phyloP scores from a whole-genome alignment of 1,140 invertebrate species.

The Lepeophtheirus salmonis region DNA sequence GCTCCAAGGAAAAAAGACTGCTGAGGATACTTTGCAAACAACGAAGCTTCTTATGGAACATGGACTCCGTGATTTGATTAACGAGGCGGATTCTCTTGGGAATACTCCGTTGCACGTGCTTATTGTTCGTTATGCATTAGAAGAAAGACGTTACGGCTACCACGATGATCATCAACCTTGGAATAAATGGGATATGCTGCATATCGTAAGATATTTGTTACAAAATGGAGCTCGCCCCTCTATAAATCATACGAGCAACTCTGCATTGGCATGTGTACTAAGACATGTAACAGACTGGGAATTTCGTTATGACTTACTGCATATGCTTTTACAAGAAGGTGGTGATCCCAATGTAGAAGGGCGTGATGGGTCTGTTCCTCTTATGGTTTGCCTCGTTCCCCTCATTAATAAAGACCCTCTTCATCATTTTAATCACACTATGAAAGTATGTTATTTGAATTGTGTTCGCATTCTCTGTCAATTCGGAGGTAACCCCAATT shows the following conservation, averaged over 20 bases:
- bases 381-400: constrained; percentile 51
- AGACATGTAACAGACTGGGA: constrained; percentile 55
- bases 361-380: constrained; percentile 45
- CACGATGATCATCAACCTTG: constrained; percentile 31
- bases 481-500: constrained; percentile 50
- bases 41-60: constrained; percentile 42
- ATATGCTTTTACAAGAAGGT: constrained; percentile 46
- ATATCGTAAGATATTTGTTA: constrained; percentile 35
- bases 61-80: constrained; percentile 44
- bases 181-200: constrained; percentile 51
- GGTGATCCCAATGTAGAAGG: constrained; percentile 47
- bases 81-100: constrained; percentile 44
- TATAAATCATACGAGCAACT: constrained; percentile 48
- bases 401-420: constrained; percentile 52
- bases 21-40: constrained; percentile 44
- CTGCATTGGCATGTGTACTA: constrained; percentile 45
- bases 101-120: constrained; percentile 41
- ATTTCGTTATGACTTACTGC: constrained; percentile 38
- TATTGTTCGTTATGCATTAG: constrained; percentile 45
- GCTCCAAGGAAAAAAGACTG: constrained; percentile 35
- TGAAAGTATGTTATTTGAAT: constrained; percentile 53
- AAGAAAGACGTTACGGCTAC: constrained; percentile 46
- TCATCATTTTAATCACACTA: constrained; percentile 49
- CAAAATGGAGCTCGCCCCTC: constrained; percentile 43
- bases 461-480: constrained; percentile 46